phyloP scores from a whole-genome alignment of 2,113 vertebrate species.

The Eudyptes chrysolophus region DNA sequence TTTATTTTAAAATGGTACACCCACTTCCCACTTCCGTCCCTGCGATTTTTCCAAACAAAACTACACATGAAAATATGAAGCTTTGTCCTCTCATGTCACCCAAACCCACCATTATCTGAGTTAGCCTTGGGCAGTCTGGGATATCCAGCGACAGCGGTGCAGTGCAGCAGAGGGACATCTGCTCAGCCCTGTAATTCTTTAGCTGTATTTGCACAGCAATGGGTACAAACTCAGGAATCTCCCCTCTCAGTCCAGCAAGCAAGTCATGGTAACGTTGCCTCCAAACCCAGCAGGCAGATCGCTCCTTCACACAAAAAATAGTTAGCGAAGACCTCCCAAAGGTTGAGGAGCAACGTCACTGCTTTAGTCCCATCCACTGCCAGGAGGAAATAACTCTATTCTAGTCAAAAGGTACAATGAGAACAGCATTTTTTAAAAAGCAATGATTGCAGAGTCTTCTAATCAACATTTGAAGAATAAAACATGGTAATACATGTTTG shows the following conservation, averaged over 20 bases:
- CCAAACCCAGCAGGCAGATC: not conserved
- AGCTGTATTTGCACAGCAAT: not conserved
- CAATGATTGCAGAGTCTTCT: not conserved
- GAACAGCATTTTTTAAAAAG: not conserved
- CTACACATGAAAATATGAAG: not conserved
- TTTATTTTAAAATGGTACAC: not conserved
- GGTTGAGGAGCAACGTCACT: not conserved
- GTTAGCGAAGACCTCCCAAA: not conserved
- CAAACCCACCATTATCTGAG: not conserved
- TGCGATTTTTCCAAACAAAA: not conserved
- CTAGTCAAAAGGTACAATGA: not conserved
- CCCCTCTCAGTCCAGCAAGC: not conserved
- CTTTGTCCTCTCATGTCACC: not conserved
- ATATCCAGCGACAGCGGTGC: not conserved
- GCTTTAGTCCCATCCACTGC: not conserved
- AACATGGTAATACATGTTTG: not conserved
- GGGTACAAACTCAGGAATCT: not conserved
- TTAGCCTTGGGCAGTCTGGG: not conserved
- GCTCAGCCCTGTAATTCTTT: not conserved
- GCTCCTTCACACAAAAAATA: not conserved
- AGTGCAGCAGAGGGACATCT: not conserved
- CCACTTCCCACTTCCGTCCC: not conserved
- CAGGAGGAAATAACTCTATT: not conserved
- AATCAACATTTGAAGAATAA: not conserved
- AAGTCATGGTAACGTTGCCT: not conserved